A percentile compares a stretch with the other conserved stretches of the same genome.
phyloP scores from a whole-genome alignment of 2,888 invertebrate species.

The Mythimna loreyi region DNA sequence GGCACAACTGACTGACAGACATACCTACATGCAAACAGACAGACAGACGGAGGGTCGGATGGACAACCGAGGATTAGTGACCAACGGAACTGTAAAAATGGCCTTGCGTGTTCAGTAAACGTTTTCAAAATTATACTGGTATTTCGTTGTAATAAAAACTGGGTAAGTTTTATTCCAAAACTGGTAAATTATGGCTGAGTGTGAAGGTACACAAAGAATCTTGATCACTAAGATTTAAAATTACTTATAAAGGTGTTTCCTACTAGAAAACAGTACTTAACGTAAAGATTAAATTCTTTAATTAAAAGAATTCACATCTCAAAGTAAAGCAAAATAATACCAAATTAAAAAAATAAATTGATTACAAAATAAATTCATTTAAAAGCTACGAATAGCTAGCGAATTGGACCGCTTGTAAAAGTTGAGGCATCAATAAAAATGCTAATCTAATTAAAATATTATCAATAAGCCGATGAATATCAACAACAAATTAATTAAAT shows the following conservation, averaged over 20 bases:
- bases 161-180: constrained; percentile 24
- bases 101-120: constrained; percentile 50
- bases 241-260: not conserved
- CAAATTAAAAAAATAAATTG: not conserved
- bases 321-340: not conserved
- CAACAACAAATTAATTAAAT: constrained; percentile 39
- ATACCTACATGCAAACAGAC: no score
- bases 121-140: constrained; percentile 24
- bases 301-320: constrained; percentile 15
- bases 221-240: not conserved
- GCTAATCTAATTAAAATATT: constrained; percentile 32
- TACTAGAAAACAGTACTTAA: not conserved
- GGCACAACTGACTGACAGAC: no score
- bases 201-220: not conserved
- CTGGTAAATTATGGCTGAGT: not conserved
- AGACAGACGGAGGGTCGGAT: no score
- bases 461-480: constrained; percentile 37
- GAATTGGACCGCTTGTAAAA: not conserved
- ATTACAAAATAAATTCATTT: constrained; percentile 7
- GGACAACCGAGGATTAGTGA: no score
- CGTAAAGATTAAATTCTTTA: not conserved
- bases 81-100: constrained; percentile 19
- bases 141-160: constrained; percentile 26
- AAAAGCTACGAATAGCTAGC: not conserved
- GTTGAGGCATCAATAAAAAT: constrained; percentile 26